A percentile compares a stretch with the other conserved stretches of the same genome.
Evolutionary conservation across 2,113 vertebrate genomes (phyloP).

Genomic region (Cinclus mexicanus): DNA sequence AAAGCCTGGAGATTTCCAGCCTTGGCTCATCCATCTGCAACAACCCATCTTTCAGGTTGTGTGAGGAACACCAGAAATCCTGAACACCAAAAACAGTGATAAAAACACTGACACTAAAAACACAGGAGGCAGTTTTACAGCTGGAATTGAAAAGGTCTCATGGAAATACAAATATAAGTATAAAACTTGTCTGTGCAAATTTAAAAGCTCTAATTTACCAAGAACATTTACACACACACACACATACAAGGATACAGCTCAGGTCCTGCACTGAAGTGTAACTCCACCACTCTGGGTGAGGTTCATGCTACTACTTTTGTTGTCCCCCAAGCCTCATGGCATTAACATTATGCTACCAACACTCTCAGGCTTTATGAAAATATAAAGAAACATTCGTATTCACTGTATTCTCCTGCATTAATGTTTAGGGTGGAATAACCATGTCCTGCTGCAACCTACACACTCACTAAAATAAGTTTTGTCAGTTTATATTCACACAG

Average conservation of each 20-base stretch:
- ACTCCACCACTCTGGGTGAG: not conserved
- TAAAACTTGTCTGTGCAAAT: not conserved
- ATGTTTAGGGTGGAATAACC: not conserved
- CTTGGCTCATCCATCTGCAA: not conserved
- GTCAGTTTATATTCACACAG: not conserved
- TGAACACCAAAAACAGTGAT: not conserved
- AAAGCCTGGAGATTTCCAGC: not conserved
- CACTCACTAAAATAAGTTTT: not conserved
- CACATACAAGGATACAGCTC: not conserved
- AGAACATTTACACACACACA: not conserved
- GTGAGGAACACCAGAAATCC: not conserved
- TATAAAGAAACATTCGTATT: not conserved
- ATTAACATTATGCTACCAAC: not conserved
- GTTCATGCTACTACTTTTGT: accelerated
- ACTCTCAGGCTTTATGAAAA: not conserved
- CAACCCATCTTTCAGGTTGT: accelerated
- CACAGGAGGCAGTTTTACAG: not conserved
- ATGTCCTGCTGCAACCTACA: not conserved
- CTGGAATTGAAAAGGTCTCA: not conserved
- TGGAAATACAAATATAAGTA: not conserved
- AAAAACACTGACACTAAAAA: not conserved
- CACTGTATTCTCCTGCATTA: not conserved
- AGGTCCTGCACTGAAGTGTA: accelerated
- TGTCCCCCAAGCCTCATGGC: not conserved
- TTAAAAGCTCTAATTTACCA: not conserved